Percentiles rank a stretch among this genome's conserved stretches.
Conservation (phyloP, 2,888 invertebrate species). For the Caenorhabditis angaria region DNA sequence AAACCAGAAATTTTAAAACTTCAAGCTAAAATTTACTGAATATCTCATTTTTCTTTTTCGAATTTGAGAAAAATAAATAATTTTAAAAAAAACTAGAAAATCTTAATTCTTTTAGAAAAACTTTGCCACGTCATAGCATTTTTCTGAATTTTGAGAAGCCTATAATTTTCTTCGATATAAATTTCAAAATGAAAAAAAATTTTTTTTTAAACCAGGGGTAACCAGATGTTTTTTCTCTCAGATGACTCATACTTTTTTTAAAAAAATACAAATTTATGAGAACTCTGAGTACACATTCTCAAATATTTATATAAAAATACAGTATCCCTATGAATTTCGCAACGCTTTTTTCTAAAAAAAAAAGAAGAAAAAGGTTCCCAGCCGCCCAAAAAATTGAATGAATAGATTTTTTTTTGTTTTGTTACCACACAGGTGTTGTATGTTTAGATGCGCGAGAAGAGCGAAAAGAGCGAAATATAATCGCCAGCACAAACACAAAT, state of each 20-base stretch:
- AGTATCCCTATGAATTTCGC: background rate
- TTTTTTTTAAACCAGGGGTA: too few species aligned
- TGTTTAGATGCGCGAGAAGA: background rate
- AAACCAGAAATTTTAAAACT: background rate
- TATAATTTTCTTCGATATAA: background rate
- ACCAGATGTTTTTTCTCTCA: too few species aligned
- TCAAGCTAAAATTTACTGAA: background rate
- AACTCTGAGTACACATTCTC: too few species aligned
- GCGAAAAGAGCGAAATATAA: constrained; percentile 32
- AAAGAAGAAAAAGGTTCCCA: background rate
- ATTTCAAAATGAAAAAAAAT: too few species aligned
- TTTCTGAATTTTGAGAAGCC: background rate
- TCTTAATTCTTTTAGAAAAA: too few species aligned
- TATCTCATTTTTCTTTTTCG: background rate
- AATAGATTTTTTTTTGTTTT: background rate
- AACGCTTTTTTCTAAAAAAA: constrained; percentile 10
- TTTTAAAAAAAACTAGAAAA: too few species aligned
- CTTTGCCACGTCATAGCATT: too few species aligned
- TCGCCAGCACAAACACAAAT: constrained; percentile 40
- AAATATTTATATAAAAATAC: too few species aligned
- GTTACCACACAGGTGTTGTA: constrained; percentile 2
- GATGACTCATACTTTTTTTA: too few species aligned
- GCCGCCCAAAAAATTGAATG: background rate
- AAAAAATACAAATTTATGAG: too few species aligned
- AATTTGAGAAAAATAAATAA: too few species aligned